These are phyloP conservation scores for Drosophila nikananu DNA, from an alignment of 1,140 invertebrate genomes.

Conservation along the genomic window DNA sequence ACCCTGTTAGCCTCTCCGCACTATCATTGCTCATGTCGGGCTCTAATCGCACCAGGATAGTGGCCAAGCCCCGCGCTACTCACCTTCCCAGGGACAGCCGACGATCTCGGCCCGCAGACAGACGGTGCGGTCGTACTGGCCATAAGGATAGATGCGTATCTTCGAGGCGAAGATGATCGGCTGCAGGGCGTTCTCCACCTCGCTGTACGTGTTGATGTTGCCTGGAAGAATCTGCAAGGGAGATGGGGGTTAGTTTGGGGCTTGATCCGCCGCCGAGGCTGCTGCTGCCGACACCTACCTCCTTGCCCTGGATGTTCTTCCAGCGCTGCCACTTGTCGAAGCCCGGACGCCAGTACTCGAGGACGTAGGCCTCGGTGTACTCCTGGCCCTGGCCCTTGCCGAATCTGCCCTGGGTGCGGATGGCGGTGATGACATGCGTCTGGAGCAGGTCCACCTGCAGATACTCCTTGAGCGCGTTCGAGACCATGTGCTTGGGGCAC, in stretches of 20 bases:
- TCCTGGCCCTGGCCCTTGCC: conserved; percentile 97
- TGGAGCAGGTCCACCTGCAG: conserved; percentile 93
- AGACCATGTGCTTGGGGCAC: conserved; percentile 96
- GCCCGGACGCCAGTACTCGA: conserved; percentile 96
- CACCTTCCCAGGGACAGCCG: conserved; percentile 94
- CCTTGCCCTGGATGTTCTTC: conserved; percentile 90
- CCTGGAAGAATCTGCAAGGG: conserved; percentile 91
- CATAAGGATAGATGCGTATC: conserved; percentile 95
- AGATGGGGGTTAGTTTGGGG: conserved; percentile 1
- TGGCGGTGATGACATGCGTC: conserved; percentile 92
- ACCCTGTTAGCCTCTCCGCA: conserved; percentile 73
- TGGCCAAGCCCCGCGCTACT: conserved; percentile 74
- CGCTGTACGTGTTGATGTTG: conserved; percentile 95
- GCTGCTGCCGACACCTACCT: conserved; percentile 87
- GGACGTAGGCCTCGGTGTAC: conserved; percentile 94
- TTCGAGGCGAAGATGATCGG: conserved; percentile 94
- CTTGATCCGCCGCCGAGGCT: not conserved
- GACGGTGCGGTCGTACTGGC: conserved; percentile 94
- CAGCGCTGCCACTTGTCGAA: conserved; percentile 93
- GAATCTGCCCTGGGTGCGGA: conserved; percentile 96
- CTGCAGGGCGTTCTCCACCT: conserved; percentile 91
- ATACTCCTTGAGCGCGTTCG: conserved; percentile 94
- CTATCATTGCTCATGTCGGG: conserved; percentile 72
- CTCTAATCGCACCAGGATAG: conserved; percentile 62
- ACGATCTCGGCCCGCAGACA: conserved; percentile 97